A percentile compares a stretch with the other conserved stretches of the same genome.
phyloP scores from a whole-genome alignment of 92 coral and sea anemone genomes.

The Scolanthus callimorphus region DNA sequence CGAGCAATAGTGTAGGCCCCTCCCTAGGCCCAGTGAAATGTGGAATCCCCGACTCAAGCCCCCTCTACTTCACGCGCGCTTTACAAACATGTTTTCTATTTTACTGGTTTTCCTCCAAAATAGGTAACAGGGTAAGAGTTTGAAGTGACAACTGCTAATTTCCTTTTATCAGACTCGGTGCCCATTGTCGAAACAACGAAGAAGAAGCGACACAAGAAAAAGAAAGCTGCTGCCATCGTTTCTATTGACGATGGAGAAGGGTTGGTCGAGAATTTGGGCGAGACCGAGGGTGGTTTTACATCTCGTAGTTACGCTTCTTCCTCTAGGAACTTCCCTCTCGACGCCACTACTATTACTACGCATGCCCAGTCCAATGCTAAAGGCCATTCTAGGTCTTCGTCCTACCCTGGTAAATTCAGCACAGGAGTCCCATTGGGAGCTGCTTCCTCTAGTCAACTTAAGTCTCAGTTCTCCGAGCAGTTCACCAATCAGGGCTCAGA shows the following conservation, averaged over 20 bases:
- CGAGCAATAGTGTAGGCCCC: too few species aligned
- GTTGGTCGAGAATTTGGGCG: constrained; percentile 9
- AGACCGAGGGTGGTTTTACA: neutral
- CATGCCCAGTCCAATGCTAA: constrained; percentile 10
- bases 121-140: too few species aligned
- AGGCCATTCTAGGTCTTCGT: constrained; percentile 51
- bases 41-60: too few species aligned
- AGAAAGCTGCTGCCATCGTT: constrained; percentile 68
- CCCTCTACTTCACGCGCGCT: too few species aligned
- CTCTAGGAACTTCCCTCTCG: constrained; percentile 33
- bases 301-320: neutral
- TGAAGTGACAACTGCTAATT: too few species aligned
- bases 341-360: constrained; percentile 16
- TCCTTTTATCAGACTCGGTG: constrained; percentile 10
- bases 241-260: constrained; percentile 71
- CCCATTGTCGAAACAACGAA: too few species aligned
- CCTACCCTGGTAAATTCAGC: constrained; percentile 55
- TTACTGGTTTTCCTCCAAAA: too few species aligned
- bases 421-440: neutral
- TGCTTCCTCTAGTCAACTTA: constrained; percentile 3
- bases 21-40: too few species aligned
- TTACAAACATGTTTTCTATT: too few species aligned
- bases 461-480: neutral
- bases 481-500: neutral
- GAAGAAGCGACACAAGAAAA: constrained; percentile 81